A percentile compares a stretch with the other conserved stretches of the same genome.
phyloP scores from a whole-genome alignment of 2,888 invertebrate species.

The Diadegma fenestrale region DNA sequence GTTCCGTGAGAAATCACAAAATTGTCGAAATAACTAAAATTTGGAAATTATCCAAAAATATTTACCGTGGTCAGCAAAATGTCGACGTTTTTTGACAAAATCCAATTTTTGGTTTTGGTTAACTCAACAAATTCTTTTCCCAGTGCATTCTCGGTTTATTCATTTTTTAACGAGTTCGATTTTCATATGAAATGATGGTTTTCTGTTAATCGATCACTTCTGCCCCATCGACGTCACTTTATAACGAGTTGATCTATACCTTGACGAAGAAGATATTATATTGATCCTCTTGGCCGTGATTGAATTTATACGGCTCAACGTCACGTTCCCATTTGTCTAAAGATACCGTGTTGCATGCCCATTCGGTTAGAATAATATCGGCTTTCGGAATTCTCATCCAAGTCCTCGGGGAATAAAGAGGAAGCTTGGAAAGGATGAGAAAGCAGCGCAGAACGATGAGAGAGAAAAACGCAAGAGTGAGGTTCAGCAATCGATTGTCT shows the following conservation, averaged over 20 bases:
- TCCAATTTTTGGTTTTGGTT: too few species aligned
- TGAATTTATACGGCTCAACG: conserved; percentile 61
- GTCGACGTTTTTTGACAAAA: too few species aligned
- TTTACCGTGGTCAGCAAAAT: too few species aligned
- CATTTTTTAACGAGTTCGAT: not conserved
- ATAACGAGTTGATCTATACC: conserved; percentile 10
- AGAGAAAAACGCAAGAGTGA: conserved; percentile 35
- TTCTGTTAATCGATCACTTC: conserved; percentile 1
- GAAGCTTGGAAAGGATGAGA: conserved; percentile 24
- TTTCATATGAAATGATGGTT: not conserved
- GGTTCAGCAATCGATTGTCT: conserved; percentile 37
- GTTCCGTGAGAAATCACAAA: too few species aligned
- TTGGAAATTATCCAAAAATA: too few species aligned
- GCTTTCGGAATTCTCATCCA: conserved; percentile 65
- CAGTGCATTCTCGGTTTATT: not conserved
- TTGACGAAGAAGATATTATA: conserved; percentile 25
- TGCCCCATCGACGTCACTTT: not conserved
- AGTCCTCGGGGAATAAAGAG: conserved; percentile 45
- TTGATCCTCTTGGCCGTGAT: conserved; percentile 38
- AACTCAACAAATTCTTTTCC: too few species aligned
- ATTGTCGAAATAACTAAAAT: too few species aligned
- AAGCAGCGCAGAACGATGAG: conserved; percentile 23
- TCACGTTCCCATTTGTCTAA: conserved; percentile 61
- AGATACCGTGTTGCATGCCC: conserved; percentile 66
- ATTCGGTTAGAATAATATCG: conserved; percentile 65